A percentile compares a stretch with the other conserved stretches of the same genome.
Conservation (phyloP, 2,113 vertebrate genomes). For the Verasper variegatus region DNA sequence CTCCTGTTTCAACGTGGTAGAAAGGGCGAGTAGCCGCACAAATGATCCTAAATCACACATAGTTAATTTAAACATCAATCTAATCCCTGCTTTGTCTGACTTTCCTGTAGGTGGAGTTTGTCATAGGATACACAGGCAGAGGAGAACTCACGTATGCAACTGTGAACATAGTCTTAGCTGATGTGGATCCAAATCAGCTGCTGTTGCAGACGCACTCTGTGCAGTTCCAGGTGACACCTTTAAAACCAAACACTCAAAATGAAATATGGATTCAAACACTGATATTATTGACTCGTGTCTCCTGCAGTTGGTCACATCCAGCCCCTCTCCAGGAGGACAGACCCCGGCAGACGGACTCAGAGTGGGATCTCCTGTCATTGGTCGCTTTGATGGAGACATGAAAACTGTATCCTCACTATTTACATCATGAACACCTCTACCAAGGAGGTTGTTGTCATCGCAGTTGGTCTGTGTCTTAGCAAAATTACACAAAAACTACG, state of each 20-base stretch:
- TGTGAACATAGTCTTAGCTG: slow-evolving; percentile 47
- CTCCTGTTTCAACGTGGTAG: slow-evolving; percentile 76
- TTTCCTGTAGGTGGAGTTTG: slow-evolving; percentile 75
- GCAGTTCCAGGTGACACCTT: slow-evolving; percentile 70
- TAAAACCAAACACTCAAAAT: background rate
- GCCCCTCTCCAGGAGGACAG: slow-evolving; percentile 11
- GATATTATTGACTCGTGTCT: background rate
- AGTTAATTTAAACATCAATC: background rate
- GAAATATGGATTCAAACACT: background rate
- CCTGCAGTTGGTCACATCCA: slow-evolving; percentile 59
- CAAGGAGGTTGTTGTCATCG: background rate
- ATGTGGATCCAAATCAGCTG: slow-evolving; percentile 33
- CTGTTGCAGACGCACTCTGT: slow-evolving; percentile 75
- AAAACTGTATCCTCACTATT: slow-evolving; percentile 77
- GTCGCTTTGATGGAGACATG: slow-evolving; percentile 54
- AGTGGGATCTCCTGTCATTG: slow-evolving; percentile 68
- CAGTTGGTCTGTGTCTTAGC: too few relatives aligned
- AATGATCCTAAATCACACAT: background rate
- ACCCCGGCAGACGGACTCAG: slow-evolving; percentile 62
- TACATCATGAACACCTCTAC: background rate
- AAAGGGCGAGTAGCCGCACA: slow-evolving; percentile 57
- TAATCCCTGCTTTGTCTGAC: background rate
- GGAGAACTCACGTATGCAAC: slow-evolving; percentile 68
- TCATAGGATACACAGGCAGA: slow-evolving; percentile 70
- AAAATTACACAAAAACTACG: too few relatives aligned